Evolutionary conservation across 2,113 vertebrate genomes (phyloP).

Genomic region (Psephotus haematonotus): DNA sequence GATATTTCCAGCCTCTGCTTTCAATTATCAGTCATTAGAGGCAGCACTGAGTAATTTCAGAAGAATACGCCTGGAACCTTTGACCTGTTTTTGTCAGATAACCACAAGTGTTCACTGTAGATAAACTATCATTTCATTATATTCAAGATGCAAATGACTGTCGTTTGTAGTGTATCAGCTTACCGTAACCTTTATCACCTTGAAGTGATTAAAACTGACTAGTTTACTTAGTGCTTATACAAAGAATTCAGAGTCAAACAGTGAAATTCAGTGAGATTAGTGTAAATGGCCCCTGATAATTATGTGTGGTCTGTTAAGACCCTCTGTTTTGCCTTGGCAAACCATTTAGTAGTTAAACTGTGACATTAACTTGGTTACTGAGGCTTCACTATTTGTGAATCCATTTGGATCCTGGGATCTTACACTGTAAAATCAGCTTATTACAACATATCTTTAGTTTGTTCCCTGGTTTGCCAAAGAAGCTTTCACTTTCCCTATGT

Average conservation of each 20-base stretch:
- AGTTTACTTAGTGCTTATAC: conserved; percentile 64
- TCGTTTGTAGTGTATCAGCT: conserved; percentile 61
- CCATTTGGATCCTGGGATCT: not conserved
- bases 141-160: conserved; percentile 68
- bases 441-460: not conserved
- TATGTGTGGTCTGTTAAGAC: conserved; percentile 1
- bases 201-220: conserved; percentile 66
- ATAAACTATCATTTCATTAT: conserved; percentile 85
- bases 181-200: conserved; percentile 72
- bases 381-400: not conserved
- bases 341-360: conserved; percentile 21
- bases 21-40: conserved; percentile 86
- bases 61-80: conserved; percentile 81
- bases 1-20: conserved; percentile 83
- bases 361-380: not conserved
- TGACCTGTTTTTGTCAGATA: conserved; percentile 89
- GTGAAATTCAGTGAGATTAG: conserved; percentile 68
- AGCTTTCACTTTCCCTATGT: not conserved
- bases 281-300: not conserved
- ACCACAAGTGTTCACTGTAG: conserved; percentile 78
- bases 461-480: not conserved
- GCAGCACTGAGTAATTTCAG: conserved; percentile 80
- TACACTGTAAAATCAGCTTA: not conserved
- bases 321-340: conserved; percentile 14
- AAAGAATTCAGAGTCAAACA: conserved; percentile 63